Conservation (phyloP, 2,113 vertebrate genomes). For the Nibea albiflora region DNA sequence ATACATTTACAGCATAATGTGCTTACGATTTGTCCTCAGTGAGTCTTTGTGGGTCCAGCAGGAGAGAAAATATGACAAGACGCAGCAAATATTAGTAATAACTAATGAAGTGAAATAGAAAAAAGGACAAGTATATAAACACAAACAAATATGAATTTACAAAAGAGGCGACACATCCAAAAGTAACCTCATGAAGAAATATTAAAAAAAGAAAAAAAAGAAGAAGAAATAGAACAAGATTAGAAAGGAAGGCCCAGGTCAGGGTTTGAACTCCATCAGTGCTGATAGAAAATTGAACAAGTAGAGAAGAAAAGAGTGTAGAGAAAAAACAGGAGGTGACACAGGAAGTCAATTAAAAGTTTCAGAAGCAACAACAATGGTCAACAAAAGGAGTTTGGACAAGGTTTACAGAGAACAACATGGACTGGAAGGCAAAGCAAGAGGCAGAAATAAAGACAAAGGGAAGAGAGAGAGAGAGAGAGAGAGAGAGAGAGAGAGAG, state of each 20-base stretch:
- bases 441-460: slow-evolving; percentile 13
- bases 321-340: slow-evolving; percentile 38
- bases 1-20: not conserved
- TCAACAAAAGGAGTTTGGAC: slow-evolving; percentile 34
- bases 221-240: not conserved
- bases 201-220: not conserved
- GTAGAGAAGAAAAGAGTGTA: slow-evolving; percentile 30
- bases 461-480: not conserved
- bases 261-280: slow-evolving; percentile 23
- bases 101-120: not conserved
- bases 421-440: not conserved
- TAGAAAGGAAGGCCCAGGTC: slow-evolving; percentile 8
- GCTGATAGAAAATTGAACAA: slow-evolving; percentile 43
- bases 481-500: not conserved
- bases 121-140: not conserved
- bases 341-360: slow-evolving; percentile 63
- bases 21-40: too few species aligned
- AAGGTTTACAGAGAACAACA: slow-evolving; percentile 40
- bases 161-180: not conserved
- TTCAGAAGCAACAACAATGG: slow-evolving; percentile 48
- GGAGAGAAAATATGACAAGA: not conserved
- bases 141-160: not conserved
- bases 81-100: not conserved
- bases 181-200: too few species aligned
- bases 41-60: not conserved